phyloP scores from a whole-genome alignment of 2,797 vertebrate species.

The Pristis pectinata region DNA sequence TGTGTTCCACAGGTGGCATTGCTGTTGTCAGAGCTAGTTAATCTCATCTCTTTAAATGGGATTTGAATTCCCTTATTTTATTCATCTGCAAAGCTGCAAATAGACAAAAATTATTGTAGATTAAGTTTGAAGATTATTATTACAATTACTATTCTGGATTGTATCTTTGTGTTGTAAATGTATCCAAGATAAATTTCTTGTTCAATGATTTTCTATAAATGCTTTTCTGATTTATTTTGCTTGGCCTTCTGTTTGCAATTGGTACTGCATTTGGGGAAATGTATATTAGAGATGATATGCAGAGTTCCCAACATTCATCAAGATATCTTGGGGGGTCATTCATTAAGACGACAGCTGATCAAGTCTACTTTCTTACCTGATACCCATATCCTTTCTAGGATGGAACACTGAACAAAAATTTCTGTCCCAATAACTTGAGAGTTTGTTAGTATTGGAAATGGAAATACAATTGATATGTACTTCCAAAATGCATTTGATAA shows the following conservation, averaged over 20 bases:
- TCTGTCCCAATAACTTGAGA: too few species aligned
- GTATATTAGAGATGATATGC: not conserved
- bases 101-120: not conserved
- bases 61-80: not conserved
- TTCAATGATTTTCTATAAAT: conserved; percentile 4
- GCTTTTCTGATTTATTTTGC: not conserved
- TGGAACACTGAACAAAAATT: too few species aligned
- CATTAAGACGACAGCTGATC: too few species aligned
- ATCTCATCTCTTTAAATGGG: not conserved
- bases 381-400: too few species aligned
- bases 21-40: not conserved
- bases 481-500: too few species aligned
- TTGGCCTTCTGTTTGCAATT: not conserved
- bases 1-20: not conserved
- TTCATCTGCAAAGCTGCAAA: not conserved
- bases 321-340: too few species aligned
- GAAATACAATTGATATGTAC: too few species aligned
- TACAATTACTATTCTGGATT: not conserved
- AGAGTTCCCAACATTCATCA: not conserved
- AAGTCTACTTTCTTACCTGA: too few species aligned
- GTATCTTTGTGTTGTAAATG: not conserved
- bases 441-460: too few species aligned
- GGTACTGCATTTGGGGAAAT: not conserved
- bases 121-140: not conserved
- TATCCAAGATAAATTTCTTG: conserved; percentile 12